Conservation (phyloP, 2,888 invertebrate genomes). For the Hetaerina titia region DNA sequence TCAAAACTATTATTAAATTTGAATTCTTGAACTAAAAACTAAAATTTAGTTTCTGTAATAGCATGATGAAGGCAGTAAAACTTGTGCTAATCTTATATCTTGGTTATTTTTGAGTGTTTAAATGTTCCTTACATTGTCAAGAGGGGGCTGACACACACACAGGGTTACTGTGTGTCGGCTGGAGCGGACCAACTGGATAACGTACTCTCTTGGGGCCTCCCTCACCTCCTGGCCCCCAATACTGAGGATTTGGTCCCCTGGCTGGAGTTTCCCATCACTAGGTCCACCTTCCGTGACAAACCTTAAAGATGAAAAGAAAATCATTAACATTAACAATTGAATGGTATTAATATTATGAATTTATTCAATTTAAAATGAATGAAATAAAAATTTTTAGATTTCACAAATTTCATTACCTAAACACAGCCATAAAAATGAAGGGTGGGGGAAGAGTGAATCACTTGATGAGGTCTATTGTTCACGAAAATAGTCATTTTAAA, state of each 20-base stretch:
- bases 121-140: conserved; percentile 80
- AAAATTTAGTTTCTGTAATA: no score
- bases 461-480: no score
- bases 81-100: no score
- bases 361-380: not conserved
- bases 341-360: not conserved
- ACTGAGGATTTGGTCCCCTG: conserved; percentile 93
- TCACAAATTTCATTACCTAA: not conserved
- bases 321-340: not conserved
- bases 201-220: conserved; percentile 90
- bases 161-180: conserved; percentile 87
- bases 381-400: not conserved
- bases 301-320: conserved; percentile 72
- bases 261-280: conserved; percentile 92
- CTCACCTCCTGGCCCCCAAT: conserved; percentile 96
- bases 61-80: no score
- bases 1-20: no score
- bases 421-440: not conserved
- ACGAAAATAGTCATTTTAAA: no score
- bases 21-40: no score
- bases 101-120: not conserved
- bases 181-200: conserved; percentile 91
- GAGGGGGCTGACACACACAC: conserved; percentile 90
- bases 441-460: not conserved
- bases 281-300: conserved; percentile 95